Evolutionary conservation across 2,797 vertebrate species (phyloP), one percentile per base, ranked within the genome.

Genomic region (Okamejei kenojei): DNA sequence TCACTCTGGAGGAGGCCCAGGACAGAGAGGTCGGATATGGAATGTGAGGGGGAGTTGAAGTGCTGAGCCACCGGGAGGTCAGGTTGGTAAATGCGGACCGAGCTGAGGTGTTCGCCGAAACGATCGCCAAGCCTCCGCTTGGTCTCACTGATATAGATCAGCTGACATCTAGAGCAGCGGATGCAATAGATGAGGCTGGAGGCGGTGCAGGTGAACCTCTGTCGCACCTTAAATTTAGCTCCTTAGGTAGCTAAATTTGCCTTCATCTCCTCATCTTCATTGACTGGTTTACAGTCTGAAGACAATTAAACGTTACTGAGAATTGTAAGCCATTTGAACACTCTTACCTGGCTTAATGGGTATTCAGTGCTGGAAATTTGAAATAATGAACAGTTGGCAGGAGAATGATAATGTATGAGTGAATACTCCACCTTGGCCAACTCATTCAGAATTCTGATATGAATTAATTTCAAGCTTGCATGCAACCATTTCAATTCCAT

Each of bases 381-480:
- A 17, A 63, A 32, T n/a, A 63, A n/a, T 86, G 58, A 86, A 86
- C 26, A 86, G 58, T 61, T 63, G 58, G 29, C 58, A 63, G 58
- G 61, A n/a, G n/a, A 32, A 35, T 35, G 13, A 63, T 88, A 35
- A 88, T 32, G 0, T 10, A 35, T 45, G 35, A 9, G 17, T 88
- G 63, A 17, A 68, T 88, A 68, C 17, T 68, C 84, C 61, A 88
- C 61, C 84, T 65, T 88, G 63, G 13, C n/a, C 17, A 88, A 17
- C 13, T 68, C 84, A 88, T 88, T 68, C n/a, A 32, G 84, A 65
- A 68, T 88, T 68, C 35, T 88, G 84, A 88, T 68, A 68, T 88
- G 61, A n/a, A 88, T 88, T 65, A 88, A 88, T 88, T 88, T 88
- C 82, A 65, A 17, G 29, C 84, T 65, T 88, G 84, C 84, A 88